These are phyloP conservation scores for Chloropsis hardwickii DNA, from an alignment of 2,113 vertebrate species.

Conservation along the genomic window DNA sequence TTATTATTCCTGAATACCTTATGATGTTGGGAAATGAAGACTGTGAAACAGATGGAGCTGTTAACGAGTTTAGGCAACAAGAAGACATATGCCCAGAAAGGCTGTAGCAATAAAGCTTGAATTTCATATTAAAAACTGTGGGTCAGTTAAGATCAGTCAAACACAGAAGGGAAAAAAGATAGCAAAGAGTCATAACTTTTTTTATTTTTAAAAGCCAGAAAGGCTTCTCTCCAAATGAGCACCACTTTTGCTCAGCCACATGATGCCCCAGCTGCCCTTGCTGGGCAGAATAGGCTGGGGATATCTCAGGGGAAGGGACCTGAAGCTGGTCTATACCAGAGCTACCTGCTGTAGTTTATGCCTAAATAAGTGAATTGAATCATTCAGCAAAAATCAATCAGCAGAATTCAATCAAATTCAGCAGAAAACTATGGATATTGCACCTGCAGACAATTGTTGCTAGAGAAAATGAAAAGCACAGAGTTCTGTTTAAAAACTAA, in stretches of 20 bases:
- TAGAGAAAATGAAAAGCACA: neutral
- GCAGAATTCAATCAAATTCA: neutral
- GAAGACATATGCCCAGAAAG: neutral
- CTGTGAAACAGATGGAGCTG: slow-evolving; percentile 30
- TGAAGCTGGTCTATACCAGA: neutral
- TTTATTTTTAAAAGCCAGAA: neutral
- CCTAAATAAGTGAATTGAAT: neutral
- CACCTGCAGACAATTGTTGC: neutral
- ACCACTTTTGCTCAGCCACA: neutral
- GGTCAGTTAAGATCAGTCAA: slow-evolving; percentile 4
- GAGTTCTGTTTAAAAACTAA: neutral
- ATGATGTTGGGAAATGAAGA: slow-evolving; percentile 47
- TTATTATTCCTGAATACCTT: slow-evolving; percentile 5
- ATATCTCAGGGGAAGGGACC: neutral
- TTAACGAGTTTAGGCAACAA: slow-evolving; percentile 39
- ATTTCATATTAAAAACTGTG: neutral
- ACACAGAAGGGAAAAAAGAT: neutral
- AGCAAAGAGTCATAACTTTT: neutral
- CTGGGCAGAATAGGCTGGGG: neutral
- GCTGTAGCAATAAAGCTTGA: neutral
- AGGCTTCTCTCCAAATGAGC: neutral
- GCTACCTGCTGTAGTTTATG: neutral
- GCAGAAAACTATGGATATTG: neutral
- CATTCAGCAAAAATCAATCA: neutral
- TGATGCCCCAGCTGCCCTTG: neutral